Evolutionary conservation across 2,797 vertebrate species (phyloP).

Genomic region (Neosalanx taihuensis): DNA sequence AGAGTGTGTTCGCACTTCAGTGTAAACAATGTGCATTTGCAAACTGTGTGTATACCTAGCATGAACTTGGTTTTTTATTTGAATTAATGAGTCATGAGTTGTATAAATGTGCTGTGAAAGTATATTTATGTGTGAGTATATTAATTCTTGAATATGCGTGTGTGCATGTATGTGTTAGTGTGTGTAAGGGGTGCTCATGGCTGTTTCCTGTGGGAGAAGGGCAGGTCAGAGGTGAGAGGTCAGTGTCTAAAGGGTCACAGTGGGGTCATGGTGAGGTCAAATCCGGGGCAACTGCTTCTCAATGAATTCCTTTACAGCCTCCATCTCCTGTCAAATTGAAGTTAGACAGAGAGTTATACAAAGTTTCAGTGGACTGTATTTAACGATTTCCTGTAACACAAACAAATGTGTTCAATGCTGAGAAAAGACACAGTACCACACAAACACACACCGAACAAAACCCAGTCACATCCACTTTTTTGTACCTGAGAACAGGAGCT

Average conservation of each 20-base stretch:
- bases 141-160: conserved; percentile 29
- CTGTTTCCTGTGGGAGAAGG: conserved; percentile 80
- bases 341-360: conserved; percentile 20
- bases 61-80: conserved; percentile 11
- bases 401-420: neutral
- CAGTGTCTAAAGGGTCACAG: conserved; percentile 70
- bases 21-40: conserved; percentile 34
- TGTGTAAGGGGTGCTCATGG: conserved; percentile 64
- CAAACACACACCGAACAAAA: neutral
- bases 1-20: conserved; percentile 32
- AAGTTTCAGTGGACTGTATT: neutral
- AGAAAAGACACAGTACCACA: neutral
- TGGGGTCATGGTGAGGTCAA: conserved; percentile 78
- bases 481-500: conserved; percentile 88
- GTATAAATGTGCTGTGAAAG: conserved; percentile 14
- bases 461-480: neutral
- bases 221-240: conserved; percentile 74
- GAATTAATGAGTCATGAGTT: conserved; percentile 13
- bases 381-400: neutral
- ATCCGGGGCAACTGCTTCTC: conserved; percentile 92
- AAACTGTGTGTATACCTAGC: conserved; percentile 7
- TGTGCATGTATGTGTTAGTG: conserved; percentile 2
- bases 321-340: conserved; percentile 85
- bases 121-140: conserved; percentile 33
- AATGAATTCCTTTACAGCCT: conserved; percentile 93